A percentile compares a stretch with the other conserved stretches of the same genome.
Evolutionary conservation across 1,140 invertebrate genomes (phyloP).

Genomic region (Cydia pomonella): DNA sequence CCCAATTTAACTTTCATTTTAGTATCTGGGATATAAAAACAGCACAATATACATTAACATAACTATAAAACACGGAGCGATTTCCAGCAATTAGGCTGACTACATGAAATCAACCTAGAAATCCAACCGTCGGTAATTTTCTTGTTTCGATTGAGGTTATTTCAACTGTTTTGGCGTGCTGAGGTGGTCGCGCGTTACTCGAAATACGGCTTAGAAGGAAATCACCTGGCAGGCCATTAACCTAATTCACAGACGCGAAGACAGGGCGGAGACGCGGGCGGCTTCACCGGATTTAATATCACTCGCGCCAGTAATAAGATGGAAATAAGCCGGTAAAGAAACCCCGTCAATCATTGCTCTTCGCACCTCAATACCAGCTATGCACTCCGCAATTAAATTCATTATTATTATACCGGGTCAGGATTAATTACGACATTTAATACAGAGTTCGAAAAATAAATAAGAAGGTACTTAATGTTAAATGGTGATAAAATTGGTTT

Average conservation of each 20-base stretch:
- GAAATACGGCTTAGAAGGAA: conserved; percentile 75
- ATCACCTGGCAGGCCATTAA: conserved; percentile 80
- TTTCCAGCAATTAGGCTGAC: neutral
- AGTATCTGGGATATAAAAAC: too few species aligned
- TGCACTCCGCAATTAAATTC: conserved; percentile 23
- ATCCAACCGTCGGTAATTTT: conserved; percentile 14
- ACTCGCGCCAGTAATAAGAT: conserved; percentile 76
- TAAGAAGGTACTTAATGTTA: too few species aligned
- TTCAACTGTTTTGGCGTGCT: conserved; percentile 68
- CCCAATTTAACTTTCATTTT: too few species aligned
- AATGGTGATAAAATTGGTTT: too few species aligned
- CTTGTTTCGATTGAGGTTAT: conserved; percentile 50
- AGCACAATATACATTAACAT: too few species aligned
- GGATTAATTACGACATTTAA: too few species aligned
- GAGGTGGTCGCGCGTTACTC: conserved; percentile 63
- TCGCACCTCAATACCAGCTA: conserved; percentile 50
- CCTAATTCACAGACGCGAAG: conserved; percentile 78
- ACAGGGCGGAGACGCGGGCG: conserved; percentile 74
- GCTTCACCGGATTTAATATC: conserved; percentile 75
- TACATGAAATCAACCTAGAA: neutral
- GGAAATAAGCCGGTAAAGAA: conserved; percentile 76
- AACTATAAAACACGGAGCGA: neutral
- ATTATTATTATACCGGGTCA: neutral
- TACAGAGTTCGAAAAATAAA: too few species aligned
- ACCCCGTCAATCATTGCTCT: conserved; percentile 71